Evolutionary conservation across 92 coral and sea anemone species (phyloP).

Genomic region (Phenganax marumi): DNA sequence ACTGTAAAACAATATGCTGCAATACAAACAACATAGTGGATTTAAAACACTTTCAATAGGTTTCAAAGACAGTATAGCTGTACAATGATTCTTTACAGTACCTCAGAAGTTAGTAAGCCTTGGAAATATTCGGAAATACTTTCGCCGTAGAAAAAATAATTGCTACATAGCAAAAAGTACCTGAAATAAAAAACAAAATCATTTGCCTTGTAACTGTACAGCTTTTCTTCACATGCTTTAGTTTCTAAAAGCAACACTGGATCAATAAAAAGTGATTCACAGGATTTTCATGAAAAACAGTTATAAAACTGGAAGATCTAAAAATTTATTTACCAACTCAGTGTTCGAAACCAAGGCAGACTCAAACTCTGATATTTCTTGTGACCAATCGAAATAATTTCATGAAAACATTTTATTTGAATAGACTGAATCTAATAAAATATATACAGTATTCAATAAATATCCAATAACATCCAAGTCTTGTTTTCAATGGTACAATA

Average conservation of each 20-base stretch:
- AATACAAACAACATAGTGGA: neutral
- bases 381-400: conserved; percentile 89
- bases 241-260: neutral
- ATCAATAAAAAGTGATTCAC: neutral
- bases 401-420: conserved; percentile 96
- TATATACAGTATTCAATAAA: neutral
- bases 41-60: neutral
- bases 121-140: conserved; percentile 88
- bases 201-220: neutral
- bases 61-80: neutral
- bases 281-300: neutral
- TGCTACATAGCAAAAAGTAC: conserved; percentile 90
- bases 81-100: neutral
- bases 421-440: conserved; percentile 75
- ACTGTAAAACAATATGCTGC: conserved; percentile 58
- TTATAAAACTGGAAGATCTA: neutral
- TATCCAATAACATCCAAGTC: neutral
- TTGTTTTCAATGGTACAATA: neutral
- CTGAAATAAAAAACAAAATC: conserved; percentile 40
- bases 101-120: conserved; percentile 60
- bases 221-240: neutral
- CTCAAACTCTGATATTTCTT: conserved; percentile 88
- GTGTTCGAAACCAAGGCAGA: conserved; percentile 93
- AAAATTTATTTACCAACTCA: conserved; percentile 75
- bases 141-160: conserved; percentile 97